phyloP scores from a whole-genome alignment of 35 echinoderm and acorn worm genomes.

The Antedon bifida region DNA sequence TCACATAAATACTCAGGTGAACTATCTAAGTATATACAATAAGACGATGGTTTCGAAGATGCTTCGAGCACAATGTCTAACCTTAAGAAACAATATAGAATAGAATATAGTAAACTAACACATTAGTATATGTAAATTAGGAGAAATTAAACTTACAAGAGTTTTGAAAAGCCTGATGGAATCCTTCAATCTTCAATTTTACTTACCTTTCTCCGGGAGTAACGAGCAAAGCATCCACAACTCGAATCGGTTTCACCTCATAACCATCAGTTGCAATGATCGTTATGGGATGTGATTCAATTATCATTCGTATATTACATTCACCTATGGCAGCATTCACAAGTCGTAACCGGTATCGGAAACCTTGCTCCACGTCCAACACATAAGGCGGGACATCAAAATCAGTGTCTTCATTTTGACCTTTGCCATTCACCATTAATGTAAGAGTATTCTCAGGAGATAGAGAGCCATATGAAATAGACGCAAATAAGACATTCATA shows the following conservation, averaged over 20 bases:
- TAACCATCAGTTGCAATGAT: neutral
- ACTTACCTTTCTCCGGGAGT: neutral
- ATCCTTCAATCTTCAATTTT: too few relatives aligned
- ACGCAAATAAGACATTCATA: neutral
- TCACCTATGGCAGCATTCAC: neutral
- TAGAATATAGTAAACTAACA: neutral
- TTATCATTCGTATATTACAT: neutral
- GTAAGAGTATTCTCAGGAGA: neutral
- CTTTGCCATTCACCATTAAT: neutral
- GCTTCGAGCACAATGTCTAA: neutral
- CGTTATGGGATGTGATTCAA: neutral
- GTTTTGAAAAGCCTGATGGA: too few relatives aligned
- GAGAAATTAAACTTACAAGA: too few relatives aligned
- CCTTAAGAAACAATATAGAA: neutral
- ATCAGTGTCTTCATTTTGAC: neutral
- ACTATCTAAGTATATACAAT: neutral
- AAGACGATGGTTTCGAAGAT: neutral
- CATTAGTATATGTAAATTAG: too few relatives aligned
- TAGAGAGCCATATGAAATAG: neutral
- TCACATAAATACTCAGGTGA: neutral
- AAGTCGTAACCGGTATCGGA: neutral
- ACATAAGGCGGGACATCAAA: neutral
- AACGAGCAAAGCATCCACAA: neutral
- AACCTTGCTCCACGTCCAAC: neutral
- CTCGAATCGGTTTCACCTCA: neutral